A percentile compares a stretch with the other conserved stretches of the same genome.
phyloP scores from a whole-genome alignment of 2,797 vertebrate species.

The Gallinago nigripennis region DNA sequence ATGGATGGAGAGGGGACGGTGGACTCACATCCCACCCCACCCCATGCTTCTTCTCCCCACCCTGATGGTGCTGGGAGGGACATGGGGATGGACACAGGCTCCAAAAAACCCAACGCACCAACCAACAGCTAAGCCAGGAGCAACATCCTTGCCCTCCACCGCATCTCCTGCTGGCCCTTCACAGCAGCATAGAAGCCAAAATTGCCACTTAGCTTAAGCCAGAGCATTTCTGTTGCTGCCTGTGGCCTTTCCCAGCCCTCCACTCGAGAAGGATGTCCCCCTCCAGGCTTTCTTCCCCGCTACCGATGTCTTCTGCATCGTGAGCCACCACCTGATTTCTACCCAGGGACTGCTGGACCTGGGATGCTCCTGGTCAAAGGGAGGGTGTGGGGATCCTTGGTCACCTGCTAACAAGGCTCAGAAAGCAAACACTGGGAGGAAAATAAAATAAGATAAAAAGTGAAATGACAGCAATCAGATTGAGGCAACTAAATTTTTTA shows the following conservation, averaged over 20 bases:
- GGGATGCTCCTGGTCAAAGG: not conserved
- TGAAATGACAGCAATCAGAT: not conserved
- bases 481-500: not conserved
- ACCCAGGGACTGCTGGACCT: not conserved
- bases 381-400: not conserved
- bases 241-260: not conserved
- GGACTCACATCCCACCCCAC: not conserved
- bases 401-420: not conserved
- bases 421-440: not conserved
- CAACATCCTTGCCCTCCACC: not conserved
- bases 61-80: rapidly evolving
- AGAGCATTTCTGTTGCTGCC: not conserved
- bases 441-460: not conserved
- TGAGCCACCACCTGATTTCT: not conserved
- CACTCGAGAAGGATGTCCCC: not conserved
- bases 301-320: not conserved
- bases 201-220: not conserved
- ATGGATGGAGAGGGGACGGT: not conserved
- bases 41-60: not conserved
- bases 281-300: not conserved
- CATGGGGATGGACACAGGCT: not conserved
- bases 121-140: not conserved
- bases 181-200: not conserved
- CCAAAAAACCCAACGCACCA: not conserved
- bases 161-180: not conserved